These are phyloP conservation scores for Strongylocentrotus purpuratus DNA, from an alignment of 35 echinoderm and acorn worm species.

Conservation along the genomic window DNA sequence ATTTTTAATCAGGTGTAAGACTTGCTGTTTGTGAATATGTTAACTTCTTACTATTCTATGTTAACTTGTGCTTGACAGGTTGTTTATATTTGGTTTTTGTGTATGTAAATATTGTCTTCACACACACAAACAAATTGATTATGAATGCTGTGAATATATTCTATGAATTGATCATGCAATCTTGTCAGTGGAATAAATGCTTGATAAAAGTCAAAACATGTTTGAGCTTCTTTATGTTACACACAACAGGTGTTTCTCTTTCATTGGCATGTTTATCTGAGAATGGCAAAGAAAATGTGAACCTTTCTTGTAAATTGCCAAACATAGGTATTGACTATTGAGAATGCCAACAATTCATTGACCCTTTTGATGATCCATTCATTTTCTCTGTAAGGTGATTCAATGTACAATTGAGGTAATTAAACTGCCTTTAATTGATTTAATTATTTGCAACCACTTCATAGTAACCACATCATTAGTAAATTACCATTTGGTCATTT, in stretches of 20 bases:
- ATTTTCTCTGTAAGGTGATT: too few species aligned
- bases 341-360: too few species aligned
- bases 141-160: constrained; percentile 58
- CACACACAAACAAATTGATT: constrained; percentile 30
- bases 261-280: neutral
- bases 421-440: too few species aligned
- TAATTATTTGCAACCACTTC: too few species aligned
- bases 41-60: neutral
- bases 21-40: constrained; percentile 23
- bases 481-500: too few species aligned
- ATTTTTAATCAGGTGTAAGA: constrained; percentile 23
- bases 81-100: constrained; percentile 50
- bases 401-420: too few species aligned
- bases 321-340: too few species aligned
- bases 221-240: neutral
- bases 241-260: neutral
- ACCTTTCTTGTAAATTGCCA: too few species aligned
- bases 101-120: constrained; percentile 48
- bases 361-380: too few species aligned
- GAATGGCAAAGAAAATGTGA: too few species aligned
- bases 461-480: too few species aligned
- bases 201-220: constrained; percentile 4
- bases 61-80: constrained; percentile 41
- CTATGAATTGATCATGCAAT: constrained; percentile 47
- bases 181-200: constrained; percentile 49